These are phyloP conservation scores for Phengaris alcon DNA, from an alignment of 2,888 invertebrate species.

Conservation along the genomic window DNA sequence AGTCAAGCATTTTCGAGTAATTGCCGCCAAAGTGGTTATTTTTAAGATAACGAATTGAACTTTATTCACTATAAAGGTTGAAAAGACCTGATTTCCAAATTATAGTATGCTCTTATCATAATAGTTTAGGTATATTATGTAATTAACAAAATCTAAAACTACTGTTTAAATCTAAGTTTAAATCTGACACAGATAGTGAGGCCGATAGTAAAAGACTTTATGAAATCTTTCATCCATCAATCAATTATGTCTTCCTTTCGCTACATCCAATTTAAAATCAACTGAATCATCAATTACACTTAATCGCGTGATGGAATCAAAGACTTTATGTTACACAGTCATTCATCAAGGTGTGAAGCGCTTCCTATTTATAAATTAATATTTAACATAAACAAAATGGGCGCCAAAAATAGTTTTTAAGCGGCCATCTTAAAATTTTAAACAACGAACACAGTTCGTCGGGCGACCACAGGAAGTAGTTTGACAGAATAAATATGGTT, in stretches of 20 bases:
- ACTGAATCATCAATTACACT: constrained; percentile 59
- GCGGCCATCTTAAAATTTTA: constrained; percentile 32
- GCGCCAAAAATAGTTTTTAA: constrained; percentile 29
- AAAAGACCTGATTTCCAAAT: no score
- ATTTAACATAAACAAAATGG: constrained; percentile 52
- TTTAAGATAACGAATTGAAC: no score
- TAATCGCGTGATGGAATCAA: constrained; percentile 42
- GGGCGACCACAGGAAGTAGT: constrained; percentile 10
- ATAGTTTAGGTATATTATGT: no score
- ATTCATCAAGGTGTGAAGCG: constrained; percentile 31
- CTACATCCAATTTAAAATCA: constrained; percentile 16
- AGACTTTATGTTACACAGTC: neutral
- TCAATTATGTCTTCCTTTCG: constrained; percentile 48
- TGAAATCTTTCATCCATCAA: constrained; percentile 51
- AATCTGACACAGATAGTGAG: constrained; percentile 11
- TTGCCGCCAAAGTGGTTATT: no score
- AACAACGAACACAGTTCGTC: constrained; percentile 23
- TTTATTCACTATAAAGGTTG: no score
- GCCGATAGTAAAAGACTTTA: neutral
- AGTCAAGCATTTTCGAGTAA: no score
- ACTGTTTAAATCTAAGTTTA: neutral
- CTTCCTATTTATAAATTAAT: constrained; percentile 57
- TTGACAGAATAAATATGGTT: neutral
- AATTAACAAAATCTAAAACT: neutral
- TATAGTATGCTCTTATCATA: no score